Evolutionary conservation across 2,113 vertebrate genomes (phyloP).

Genomic region (Solea solea): DNA sequence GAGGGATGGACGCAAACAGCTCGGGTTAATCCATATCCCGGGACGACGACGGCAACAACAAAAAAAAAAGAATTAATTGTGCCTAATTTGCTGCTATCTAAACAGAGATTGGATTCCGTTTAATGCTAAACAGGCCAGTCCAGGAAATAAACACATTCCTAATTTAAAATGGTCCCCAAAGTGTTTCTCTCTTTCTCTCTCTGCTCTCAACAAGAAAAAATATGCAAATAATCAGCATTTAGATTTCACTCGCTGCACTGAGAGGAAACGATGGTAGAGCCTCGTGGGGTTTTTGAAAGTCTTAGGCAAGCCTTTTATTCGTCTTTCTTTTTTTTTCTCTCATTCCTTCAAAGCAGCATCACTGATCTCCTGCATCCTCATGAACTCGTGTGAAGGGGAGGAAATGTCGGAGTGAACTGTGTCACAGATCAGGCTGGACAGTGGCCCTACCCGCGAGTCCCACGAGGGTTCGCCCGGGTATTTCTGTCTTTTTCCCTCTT

Average conservation of each 20-base stretch:
- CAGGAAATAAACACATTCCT: conserved; percentile 78
- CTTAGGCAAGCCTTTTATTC: conserved; percentile 21
- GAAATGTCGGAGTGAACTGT: conserved; percentile 31
- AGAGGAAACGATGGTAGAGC: conserved; percentile 56
- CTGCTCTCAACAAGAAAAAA: conserved; percentile 50
- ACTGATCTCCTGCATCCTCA: conserved; percentile 20
- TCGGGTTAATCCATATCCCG: conserved; percentile 72
- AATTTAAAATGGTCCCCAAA: conserved; percentile 73
- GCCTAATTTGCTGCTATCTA: conserved; percentile 77
- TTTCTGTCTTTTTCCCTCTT: not conserved
- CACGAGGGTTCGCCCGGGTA: not conserved
- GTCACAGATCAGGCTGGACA: conserved; percentile 35
- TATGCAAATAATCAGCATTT: conserved; percentile 76
- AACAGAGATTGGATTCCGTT: conserved; percentile 78
- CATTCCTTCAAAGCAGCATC: conserved; percentile 49
- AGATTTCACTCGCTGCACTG: conserved; percentile 55
- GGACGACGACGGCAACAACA: conserved; percentile 46
- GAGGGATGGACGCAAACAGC: conserved; percentile 60
- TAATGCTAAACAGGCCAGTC: conserved; percentile 73
- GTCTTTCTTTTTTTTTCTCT: not conserved
- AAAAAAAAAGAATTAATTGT: conserved; percentile 73
- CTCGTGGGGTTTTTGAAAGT: conserved; percentile 53
- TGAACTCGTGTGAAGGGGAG: conserved; percentile 26
- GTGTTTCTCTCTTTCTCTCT: conserved; percentile 53
- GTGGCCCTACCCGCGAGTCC: not conserved